These are phyloP conservation scores for Jordanella pulchra DNA, from an alignment of 2,797 vertebrate species.

Conservation along the genomic window DNA sequence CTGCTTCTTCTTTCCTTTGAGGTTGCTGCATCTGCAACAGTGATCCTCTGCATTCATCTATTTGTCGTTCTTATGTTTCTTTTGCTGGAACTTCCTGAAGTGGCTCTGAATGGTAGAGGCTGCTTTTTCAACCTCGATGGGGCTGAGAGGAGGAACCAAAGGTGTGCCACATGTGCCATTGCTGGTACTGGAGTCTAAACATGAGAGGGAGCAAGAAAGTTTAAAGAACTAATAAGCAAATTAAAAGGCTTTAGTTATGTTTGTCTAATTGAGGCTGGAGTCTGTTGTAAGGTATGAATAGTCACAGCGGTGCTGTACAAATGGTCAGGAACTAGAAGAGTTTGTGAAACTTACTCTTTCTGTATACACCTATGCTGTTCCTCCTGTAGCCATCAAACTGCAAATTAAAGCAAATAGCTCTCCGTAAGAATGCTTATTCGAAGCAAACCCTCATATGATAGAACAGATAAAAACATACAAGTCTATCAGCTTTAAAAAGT, in stretches of 20 bases:
- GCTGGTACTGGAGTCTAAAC: conserved; percentile 67
- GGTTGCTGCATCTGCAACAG: background rate
- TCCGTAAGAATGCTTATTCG: background rate
- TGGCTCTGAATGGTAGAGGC: conserved; percentile 85
- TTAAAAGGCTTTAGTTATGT: conserved; percentile 36
- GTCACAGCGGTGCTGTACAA: conserved; percentile 22
- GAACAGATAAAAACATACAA: conserved; percentile 13
- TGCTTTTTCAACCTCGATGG: conserved; percentile 72
- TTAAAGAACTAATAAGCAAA: conserved; percentile 35
- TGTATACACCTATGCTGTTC: conserved; percentile 79
- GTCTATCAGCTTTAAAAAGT: conserved; percentile 14
- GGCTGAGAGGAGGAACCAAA: conserved; percentile 57
- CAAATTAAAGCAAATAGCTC: conserved; percentile 26
- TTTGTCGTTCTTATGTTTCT: conserved; percentile 79
- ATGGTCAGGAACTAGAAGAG: conserved; percentile 18
- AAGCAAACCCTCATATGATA: background rate
- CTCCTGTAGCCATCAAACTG: conserved; percentile 74
- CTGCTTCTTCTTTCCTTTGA: conserved; percentile 10
- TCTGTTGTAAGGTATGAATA: background rate
- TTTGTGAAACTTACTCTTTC: conserved; percentile 75
- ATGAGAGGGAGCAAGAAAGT: conserved; percentile 57
- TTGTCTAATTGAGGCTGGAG: conserved; percentile 16
- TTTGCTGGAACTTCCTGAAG: conserved; percentile 86
- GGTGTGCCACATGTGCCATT: conserved; percentile 55
- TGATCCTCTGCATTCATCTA: conserved; percentile 34